A percentile compares a stretch with the other conserved stretches of the same genome.
phyloP scores from a whole-genome alignment of 2,113 vertebrate species.

The Pseudonaja textilis region DNA sequence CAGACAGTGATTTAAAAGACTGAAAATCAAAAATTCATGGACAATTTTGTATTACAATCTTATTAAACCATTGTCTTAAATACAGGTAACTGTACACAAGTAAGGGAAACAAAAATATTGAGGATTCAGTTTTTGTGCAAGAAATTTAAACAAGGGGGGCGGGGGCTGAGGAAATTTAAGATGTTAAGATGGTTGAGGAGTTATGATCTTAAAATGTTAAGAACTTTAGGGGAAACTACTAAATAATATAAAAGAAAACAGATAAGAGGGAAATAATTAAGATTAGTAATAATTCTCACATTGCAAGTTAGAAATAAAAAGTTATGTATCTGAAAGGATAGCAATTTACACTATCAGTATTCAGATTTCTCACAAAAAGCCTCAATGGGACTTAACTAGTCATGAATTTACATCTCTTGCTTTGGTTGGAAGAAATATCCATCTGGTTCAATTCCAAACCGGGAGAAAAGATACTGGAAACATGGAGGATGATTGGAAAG shows the following conservation, averaged over 20 bases:
- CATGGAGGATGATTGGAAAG: too few species aligned
- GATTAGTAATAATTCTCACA: neutral
- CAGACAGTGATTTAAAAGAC: neutral
- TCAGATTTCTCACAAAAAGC: neutral
- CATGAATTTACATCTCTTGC: neutral
- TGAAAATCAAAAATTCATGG: neutral
- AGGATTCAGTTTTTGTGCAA: neutral
- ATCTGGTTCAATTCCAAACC: too few species aligned
- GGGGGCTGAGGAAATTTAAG: neutral
- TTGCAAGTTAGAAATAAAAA: neutral
- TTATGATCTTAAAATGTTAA: neutral
- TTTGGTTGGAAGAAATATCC: too few species aligned
- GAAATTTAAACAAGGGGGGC: neutral
- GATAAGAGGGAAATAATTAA: neutral
- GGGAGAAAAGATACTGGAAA: too few species aligned
- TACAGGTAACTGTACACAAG: neutral
- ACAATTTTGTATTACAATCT: neutral
- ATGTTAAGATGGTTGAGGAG: neutral
- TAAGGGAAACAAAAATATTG: neutral
- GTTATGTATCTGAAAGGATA: neutral
- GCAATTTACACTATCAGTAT: neutral
- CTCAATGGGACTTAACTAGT: neutral
- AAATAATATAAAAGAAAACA: neutral
- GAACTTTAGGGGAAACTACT: neutral
- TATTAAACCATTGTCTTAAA: neutral